These are phyloP conservation scores for Nephrocerus scutellatus DNA, from an alignment of 2,888 invertebrate genomes.

Conservation along the genomic window DNA sequence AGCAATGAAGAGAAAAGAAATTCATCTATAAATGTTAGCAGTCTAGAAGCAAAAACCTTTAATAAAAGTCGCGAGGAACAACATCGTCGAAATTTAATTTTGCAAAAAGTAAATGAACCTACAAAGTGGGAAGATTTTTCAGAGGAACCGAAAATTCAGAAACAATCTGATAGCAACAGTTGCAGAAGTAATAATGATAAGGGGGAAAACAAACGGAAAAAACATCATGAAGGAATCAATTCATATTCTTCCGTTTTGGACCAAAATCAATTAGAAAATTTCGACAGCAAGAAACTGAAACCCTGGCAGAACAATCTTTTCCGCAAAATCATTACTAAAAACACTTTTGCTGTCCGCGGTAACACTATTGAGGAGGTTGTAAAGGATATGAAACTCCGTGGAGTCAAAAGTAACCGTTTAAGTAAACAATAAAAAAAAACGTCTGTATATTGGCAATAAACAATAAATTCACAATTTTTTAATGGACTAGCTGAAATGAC, in stretches of 20 bases:
- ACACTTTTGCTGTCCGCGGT: constrained; percentile 2
- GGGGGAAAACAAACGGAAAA: not conserved
- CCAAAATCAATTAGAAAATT: constrained; percentile 10
- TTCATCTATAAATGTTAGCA: not conserved
- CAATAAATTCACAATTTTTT: too few relatives aligned
- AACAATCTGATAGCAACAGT: constrained; percentile 4
- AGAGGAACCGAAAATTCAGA: constrained; percentile 15
- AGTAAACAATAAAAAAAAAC: too few relatives aligned
- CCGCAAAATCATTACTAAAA: constrained; percentile 24
- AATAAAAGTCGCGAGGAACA: constrained; percentile 32
- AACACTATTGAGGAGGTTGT: constrained; percentile 13
- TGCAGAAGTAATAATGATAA: not conserved
- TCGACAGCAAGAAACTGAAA: constrained; percentile 25
- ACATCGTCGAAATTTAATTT: constrained; percentile 32
- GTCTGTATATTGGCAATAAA: too few relatives aligned
- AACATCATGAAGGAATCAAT: too few relatives aligned
- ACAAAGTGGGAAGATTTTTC: constrained; percentile 37
- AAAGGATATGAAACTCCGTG: constrained; percentile 17
- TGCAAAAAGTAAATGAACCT: constrained; percentile 27
- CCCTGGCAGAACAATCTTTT: constrained; percentile 28
- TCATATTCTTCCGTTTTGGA: too few relatives aligned
- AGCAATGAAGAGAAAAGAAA: constrained; percentile 24
- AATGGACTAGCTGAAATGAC: too few relatives aligned
- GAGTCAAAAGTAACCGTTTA: constrained; percentile 13
- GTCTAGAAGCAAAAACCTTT: constrained; percentile 7